phyloP scores from a whole-genome alignment of 2,797 vertebrate species.

The Melanotaenia nigrans region DNA sequence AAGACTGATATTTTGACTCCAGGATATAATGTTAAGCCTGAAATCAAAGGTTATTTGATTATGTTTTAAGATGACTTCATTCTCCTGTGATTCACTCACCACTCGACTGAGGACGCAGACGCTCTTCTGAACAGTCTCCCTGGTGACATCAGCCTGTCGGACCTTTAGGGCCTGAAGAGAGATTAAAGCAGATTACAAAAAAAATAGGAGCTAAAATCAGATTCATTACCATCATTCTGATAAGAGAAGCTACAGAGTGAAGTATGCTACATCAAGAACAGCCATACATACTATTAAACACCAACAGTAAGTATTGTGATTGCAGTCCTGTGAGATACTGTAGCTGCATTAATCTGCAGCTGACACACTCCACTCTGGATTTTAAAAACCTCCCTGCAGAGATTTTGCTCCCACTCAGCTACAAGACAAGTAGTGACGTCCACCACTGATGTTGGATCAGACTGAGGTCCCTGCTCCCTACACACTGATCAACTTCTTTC shows the following conservation, averaged over 20 bases:
- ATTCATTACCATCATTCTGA: too few species aligned
- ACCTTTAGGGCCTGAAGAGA: slow-evolving; percentile 90
- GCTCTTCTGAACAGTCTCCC: slow-evolving; percentile 98
- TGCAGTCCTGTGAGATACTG: too few species aligned
- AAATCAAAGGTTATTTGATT: not conserved
- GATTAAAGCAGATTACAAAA: not conserved
- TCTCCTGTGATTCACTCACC: slow-evolving; percentile 83
- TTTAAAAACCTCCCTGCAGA: not conserved
- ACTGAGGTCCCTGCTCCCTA: not conserved
- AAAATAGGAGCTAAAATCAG: not conserved
- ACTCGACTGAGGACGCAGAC: slow-evolving; percentile 96
- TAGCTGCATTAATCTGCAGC: not conserved
- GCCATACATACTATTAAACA: too few species aligned
- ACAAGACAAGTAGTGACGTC: not conserved
- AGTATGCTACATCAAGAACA: too few species aligned
- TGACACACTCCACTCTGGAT: not conserved
- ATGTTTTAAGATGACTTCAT: not conserved
- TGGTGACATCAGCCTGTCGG: slow-evolving; percentile 94
- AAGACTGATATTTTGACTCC: not conserved
- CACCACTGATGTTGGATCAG: not conserved
- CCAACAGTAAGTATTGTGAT: too few species aligned
- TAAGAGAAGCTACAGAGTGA: too few species aligned
- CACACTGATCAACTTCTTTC: not conserved
- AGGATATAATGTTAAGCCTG: not conserved
- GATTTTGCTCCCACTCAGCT: not conserved